Evolutionary conservation across 2,797 vertebrate genomes (phyloP).

Genomic region (Taeniopygia guttata): DNA sequence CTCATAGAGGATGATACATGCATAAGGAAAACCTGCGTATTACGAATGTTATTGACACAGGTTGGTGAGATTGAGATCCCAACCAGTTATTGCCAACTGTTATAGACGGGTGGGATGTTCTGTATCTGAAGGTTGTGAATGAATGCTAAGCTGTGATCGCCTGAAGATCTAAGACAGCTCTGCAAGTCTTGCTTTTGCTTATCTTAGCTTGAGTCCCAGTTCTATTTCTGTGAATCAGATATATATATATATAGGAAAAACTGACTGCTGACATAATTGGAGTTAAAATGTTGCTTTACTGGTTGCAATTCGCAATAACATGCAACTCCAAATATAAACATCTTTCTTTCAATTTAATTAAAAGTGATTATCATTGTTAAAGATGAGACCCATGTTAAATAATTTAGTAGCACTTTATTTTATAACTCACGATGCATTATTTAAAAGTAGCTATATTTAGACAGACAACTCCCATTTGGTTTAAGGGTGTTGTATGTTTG

Average conservation of each 20-base stretch:
- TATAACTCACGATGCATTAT: conserved; percentile 79
- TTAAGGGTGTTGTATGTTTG: conserved; percentile 63
- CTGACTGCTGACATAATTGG: conserved; percentile 45
- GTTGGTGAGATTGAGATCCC: neutral
- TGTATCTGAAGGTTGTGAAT: neutral
- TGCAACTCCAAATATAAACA: neutral
- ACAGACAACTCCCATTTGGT: conserved; percentile 66
- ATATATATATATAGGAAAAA: conserved; percentile 68
- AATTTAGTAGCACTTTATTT: conserved; percentile 81
- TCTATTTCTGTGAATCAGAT: conserved; percentile 70
- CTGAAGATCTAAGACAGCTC: neutral
- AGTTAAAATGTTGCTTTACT: conserved; percentile 42
- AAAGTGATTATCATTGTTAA: conserved; percentile 76
- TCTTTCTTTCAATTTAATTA: conserved; percentile 50
- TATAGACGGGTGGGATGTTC: neutral
- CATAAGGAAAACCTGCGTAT: neutral
- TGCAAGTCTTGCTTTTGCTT: neutral
- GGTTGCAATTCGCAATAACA: conserved; percentile 5
- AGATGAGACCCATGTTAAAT: conserved; percentile 81
- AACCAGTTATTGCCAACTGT: neutral
- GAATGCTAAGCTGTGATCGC: neutral
- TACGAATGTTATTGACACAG: neutral
- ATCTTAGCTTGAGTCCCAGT: conserved; percentile 36
- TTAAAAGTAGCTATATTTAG: conserved; percentile 83
- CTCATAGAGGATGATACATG: neutral